Conservation (phyloP, 2,888 invertebrate genomes). For the Sminthurides aquaticus region DNA sequence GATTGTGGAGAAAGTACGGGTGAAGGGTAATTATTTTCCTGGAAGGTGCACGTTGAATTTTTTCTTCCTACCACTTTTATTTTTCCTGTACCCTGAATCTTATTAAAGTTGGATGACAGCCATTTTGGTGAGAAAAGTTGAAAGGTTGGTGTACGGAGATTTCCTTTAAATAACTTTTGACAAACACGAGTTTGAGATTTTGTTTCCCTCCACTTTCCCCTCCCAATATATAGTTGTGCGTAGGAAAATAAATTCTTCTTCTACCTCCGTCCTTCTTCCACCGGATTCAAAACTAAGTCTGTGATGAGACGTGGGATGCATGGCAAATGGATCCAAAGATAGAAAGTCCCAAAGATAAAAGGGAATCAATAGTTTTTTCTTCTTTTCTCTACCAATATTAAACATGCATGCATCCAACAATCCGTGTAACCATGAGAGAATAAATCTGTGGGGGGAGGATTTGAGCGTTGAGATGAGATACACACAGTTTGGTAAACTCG, state of each 20-base stretch:
- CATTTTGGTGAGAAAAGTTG: too few relatives aligned
- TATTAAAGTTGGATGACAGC: too few relatives aligned
- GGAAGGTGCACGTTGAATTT: too few relatives aligned
- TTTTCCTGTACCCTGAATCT: too few relatives aligned
- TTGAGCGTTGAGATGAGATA: too few relatives aligned
- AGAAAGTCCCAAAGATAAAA: constrained; percentile 2
- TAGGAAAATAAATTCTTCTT: background rate
- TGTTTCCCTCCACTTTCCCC: too few relatives aligned
- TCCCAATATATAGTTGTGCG: too few relatives aligned
- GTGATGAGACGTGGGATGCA: constrained; percentile 1
- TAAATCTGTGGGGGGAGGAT: background rate
- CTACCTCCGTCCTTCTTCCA: too few relatives aligned
- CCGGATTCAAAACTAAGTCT: background rate
- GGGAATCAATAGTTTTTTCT: constrained; percentile 1
- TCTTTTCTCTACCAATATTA: background rate
- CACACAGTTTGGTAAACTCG: too few relatives aligned
- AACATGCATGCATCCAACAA: background rate
- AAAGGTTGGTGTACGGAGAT: too few relatives aligned
- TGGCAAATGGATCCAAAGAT: background rate
- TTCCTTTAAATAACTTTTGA: background rate
- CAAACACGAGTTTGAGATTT: too few relatives aligned
- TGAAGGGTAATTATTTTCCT: background rate
- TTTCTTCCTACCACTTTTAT: too few relatives aligned
- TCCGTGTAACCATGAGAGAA: background rate
- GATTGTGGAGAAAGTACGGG: background rate